These are phyloP conservation scores for Lytechinus pictus DNA, from an alignment of 35 echinoderm and acorn worm genomes.

Conservation along the genomic window DNA sequence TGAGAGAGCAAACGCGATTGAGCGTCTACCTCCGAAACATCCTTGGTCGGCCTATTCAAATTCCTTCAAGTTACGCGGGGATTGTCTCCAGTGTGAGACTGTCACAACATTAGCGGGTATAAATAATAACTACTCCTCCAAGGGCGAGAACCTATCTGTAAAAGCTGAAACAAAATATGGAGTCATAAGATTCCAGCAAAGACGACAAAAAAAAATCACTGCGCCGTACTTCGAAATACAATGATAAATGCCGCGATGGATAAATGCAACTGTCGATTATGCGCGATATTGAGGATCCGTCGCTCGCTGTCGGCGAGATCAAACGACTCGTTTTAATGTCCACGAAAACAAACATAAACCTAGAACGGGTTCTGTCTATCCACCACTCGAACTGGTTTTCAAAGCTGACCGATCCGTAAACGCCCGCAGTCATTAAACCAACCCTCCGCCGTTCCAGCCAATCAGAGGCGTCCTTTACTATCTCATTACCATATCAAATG, in stretches of 20 bases:
- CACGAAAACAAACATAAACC: conserved; percentile 67
- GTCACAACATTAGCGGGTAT: not conserved
- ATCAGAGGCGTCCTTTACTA: conserved; percentile 1
- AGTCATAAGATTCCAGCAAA: conserved; percentile 12
- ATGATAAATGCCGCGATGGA: conserved; percentile 64
- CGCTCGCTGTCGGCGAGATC: conserved; percentile 56
- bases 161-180: not conserved
- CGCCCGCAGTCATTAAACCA: conserved; percentile 49
- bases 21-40: conserved; percentile 1
- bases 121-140: not conserved
- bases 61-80: conserved; percentile 45
- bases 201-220: conserved; percentile 43
- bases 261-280: conserved; percentile 62
- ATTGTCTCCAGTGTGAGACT: not conserved
- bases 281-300: conserved; percentile 49
- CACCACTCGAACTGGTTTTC: not conserved
- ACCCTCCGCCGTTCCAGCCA: not conserved
- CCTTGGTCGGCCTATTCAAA: not conserved
- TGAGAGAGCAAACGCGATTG: not conserved
- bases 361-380: conserved; percentile 34
- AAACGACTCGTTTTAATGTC: conserved; percentile 60
- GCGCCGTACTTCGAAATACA: conserved; percentile 51
- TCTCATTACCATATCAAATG: conserved; percentile 47
- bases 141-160: conserved; percentile 28
- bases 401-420: conserved; percentile 54